Evolutionary conservation across 2,888 invertebrate species (phyloP).

Genomic region (Muschampia staudingeri): DNA sequence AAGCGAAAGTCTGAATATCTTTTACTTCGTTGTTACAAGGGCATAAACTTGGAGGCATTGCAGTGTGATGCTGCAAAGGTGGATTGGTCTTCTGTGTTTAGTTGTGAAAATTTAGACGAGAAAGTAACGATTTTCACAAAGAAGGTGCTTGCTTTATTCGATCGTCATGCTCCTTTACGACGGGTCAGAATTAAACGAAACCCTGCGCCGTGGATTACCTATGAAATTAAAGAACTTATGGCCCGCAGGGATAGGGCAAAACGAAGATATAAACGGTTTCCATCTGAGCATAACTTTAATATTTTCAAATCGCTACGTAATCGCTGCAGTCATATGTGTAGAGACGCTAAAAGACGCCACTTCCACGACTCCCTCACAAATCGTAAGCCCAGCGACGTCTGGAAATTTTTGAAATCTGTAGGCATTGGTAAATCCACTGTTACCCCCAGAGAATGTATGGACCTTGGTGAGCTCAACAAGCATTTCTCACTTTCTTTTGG

Average conservation of each 20-base stretch:
- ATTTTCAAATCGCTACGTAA: not conserved
- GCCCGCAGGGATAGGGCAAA: conserved; percentile 11
- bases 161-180: conserved; percentile 3
- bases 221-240: not conserved
- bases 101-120: not conserved
- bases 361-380: conserved; percentile 7
- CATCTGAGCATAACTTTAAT: not conserved
- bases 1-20: conserved; percentile 12
- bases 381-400: not conserved
- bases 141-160: not conserved
- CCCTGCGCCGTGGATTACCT: conserved; percentile 14
- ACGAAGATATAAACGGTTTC: not conserved
- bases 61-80: not conserved
- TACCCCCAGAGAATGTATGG: not conserved
- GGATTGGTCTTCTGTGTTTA: not conserved
- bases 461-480: conserved; percentile 3
- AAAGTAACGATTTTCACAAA: not conserved
- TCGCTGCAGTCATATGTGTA: too few relatives aligned
- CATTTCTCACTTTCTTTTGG: not conserved
- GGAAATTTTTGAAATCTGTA: conserved; percentile 24
- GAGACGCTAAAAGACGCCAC: not conserved
- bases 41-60: not conserved
- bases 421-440: not conserved
- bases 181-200: not conserved
- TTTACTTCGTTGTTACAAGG: conserved; percentile 18